Percentiles rank a stretch among this genome's conserved stretches.
Conservation (phyloP, 2,113 vertebrate species). For the Chionomys nivalis region DNA sequence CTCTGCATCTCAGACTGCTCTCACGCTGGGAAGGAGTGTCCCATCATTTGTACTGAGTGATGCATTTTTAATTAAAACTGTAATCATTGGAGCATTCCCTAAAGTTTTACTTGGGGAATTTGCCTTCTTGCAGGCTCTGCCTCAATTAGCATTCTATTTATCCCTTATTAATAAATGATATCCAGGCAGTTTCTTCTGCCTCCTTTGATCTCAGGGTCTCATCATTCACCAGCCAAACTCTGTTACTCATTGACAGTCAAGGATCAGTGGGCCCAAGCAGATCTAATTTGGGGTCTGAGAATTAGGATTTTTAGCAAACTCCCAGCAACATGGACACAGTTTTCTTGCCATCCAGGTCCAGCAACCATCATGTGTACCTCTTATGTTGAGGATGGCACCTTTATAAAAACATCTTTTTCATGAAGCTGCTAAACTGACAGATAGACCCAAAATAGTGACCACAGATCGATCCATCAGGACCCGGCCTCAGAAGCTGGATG, state of each 20-base stretch:
- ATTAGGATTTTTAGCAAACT: constrained; percentile 32
- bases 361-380: not conserved
- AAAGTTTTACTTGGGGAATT: constrained; percentile 88
- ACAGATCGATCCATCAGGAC: not conserved
- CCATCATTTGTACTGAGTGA: constrained; percentile 38
- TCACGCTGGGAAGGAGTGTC: rapidly evolving
- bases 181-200: constrained; percentile 40
- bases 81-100: constrained; percentile 81
- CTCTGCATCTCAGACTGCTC: not conserved
- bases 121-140: constrained; percentile 66
- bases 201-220: constrained; percentile 79
- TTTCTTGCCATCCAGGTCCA: not conserved
- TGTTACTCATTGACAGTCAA: constrained; percentile 65
- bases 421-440: not conserved
- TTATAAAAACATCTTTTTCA: not conserved
- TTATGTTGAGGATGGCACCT: constrained; percentile 49
- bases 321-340: not conserved
- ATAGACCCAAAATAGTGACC: constrained; percentile 50
- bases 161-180: constrained; percentile 85
- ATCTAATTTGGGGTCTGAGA: not conserved
- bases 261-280: not conserved
- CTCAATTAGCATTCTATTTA: constrained; percentile 86
- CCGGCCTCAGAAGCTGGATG: not conserved
- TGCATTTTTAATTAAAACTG: constrained; percentile 82
- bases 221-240: constrained; percentile 55